Base-by-base conservation (phyloP, 2,888 invertebrate species). In the Gari tellinella region DNA sequence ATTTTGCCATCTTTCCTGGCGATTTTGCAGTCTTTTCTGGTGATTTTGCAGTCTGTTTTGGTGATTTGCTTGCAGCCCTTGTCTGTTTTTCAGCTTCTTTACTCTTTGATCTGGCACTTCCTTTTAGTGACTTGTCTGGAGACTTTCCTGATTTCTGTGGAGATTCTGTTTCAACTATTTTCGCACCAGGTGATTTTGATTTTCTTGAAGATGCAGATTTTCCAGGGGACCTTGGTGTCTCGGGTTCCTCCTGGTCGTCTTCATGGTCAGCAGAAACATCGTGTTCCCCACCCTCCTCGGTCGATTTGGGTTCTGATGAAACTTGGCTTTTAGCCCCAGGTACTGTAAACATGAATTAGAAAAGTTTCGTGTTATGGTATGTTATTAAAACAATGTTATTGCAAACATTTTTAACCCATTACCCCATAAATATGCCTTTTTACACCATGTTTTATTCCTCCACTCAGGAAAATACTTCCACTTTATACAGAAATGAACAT, bases 151-250 rank as follows among this genome's bases (percentile, higher is more conserved):
- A 26, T 31, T 45, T 57, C 31, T 31, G 26, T 26, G 57, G 57
- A 8, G 57, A 57, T n/a, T 45, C 46, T 5, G 31, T 31, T 38
- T 41, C 55, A 31, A 12, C 23, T n/a, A 31, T 26, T 57, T 46
- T 57, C 25, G n/a, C 17, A 1, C 31, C 26, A 17, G 43, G 26
- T 7, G 57, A 57, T 19, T 57, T 57, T n/a, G 45, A 25, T 10
- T 57, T 57, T 17, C 45, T 45, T 45, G 45, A n/a, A 0, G 31
- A 25, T 23, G 43, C 45, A 17, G n/a, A 19, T 10, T 15, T 19
- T 3, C 12, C 17, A n/a, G 40, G 15, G 17, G n/a, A n/a, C 19
- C 45, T 45, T 45, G 45, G 26, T 0, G 31, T 17, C 17, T 57
- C 45, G 14, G n/a, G 12, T 10, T 15, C 23, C 1, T 26, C 17